Evolutionary conservation across 1,140 invertebrate genomes (phyloP), one percentile per base, ranked within the genome.

Genomic region (Leptonema lineaticorne): DNA sequence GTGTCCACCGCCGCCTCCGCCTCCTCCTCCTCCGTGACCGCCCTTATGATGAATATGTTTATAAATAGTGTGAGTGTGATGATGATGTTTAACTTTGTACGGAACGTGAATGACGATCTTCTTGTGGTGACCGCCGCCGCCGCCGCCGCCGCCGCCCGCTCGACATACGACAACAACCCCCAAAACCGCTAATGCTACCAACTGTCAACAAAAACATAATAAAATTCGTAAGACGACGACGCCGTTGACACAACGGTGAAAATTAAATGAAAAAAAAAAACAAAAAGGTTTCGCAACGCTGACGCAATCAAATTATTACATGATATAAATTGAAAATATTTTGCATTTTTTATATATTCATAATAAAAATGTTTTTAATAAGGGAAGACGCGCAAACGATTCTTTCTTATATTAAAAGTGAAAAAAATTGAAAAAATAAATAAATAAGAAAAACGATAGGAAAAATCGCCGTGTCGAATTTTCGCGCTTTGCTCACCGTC

Each of bases 51-150:
- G 79, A 0, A 86, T 77, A 70, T 86, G 84, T 68, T 86, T 86
- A 66, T 84, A 83, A 29, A 86, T 81, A 5, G 85, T 86, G 74
- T 85, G 85, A 29, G 84, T 85, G 74, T 86, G 85, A 68, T 86
- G 84, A 70, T 85, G 83, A 63, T 83, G 81, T 62, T 86, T 85
- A 46, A 86, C 83, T 73, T 83, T 85, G 71, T 83, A 76, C 1
- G 85, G 85, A 3, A 86, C 85, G 75, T 86, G 85, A 74, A 86
- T 86, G 67, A 86, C 79, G 50, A 86, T 81, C 73, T 85, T 85
- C 75, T 86, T 85, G 74, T 86, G 84, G 67, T 70, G 66, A 45
- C 79, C 79, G 48, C 77, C 82, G 73, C 59, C 70, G 28, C 79
- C 81, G 45, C 76, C 75, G 4, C 78, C 79, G 2, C 78, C 80